Base-by-base conservation (phyloP, 2,113 vertebrate species). In the Hippocampus barbouri region DNA sequence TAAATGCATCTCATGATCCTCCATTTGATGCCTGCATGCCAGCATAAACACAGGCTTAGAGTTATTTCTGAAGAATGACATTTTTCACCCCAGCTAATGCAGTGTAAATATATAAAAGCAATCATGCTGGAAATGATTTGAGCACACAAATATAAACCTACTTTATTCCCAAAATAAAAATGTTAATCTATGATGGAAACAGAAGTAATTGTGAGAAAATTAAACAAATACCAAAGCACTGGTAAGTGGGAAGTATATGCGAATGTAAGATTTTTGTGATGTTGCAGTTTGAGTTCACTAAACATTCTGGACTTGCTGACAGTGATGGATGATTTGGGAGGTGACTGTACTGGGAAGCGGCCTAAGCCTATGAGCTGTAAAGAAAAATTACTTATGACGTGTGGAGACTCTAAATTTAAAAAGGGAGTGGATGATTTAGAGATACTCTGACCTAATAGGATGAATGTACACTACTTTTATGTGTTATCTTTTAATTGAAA, bases 261-360 rank as follows among this genome's bases (percentile, higher is more conserved):
- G 27, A 66, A 47, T 4, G 23, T 6, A 21, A 25, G 63, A n/a
- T 34, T 40, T 66, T 79, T 76, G n/a, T 69, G 69, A 21, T 63
- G 59, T 27, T 59, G 20, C 18, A 53, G 16, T 53, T 53, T 34
- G 56, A 10, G 25, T 27, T 59, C 3, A 10, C 21, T 63, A 63
- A 40, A 11, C 5, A 21, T 70, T 38, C 45, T 51, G 1, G 71
- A 18, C 76, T 43, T 80, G 49, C 56, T 69, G 57, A 73, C 74
- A 72, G 14, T 78, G 80, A 90, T 75, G 71, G 73, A 86, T 85
- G 47, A 69, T 74, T 49, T 69, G 76, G 73, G 30, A 64, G 79
- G 40, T 77, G 53, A 77, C 21, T 79, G 78, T 77, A 73, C 74
- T 84, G 81, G 73, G 77, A 88, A 86, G 75, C 16, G 56, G 51